Base-by-base conservation (phyloP, 2,113 vertebrate genomes). In the Pyrgilauda ruficollis region DNA sequence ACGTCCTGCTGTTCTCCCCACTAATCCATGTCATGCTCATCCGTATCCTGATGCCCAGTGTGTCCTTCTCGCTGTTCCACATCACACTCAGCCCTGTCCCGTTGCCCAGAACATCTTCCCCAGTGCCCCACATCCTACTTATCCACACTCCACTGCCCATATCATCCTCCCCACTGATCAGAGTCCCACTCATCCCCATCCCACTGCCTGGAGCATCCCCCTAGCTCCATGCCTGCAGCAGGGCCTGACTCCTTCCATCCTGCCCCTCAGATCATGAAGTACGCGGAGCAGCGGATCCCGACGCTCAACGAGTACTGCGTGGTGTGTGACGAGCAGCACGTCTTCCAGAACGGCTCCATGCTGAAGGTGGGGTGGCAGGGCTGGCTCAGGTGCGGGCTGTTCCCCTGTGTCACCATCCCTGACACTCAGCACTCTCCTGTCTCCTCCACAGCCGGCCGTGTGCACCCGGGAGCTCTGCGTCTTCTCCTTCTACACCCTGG, bases 301-400 rank as follows among this genome's bases (percentile, higher is more conserved):
- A 99, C 99, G 1, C 97, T 99, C 90, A 99, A 99, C 2, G 99
- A 99, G 95, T 99, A 99, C 98, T 99, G 99, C 3, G 99, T 99
- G 97, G 99, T 99, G 75, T 99, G 99, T 68, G 99, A 99, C 6
- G 99, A 99, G 85, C 99, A 99, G 98, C 99, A 99, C 41, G 99
- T 99, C 97, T 99, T 99, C 98, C 99, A 99, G 98, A 99, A 99
- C 0, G 99, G 99, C 84, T 99, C 99, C 93, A 99, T 99, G 99
- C 98, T 99, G 69, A 99, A 99, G 99, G 99, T 99, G 97, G 1
- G 26, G 15, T 5, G 9, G 4, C 15, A 7, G 46, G 68, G 73
- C 33, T 6, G 0, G 2, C 15, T 17, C 0, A 1, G 39, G 13
- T 5, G 0, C 0, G 0, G 37, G 20, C 58, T 41, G 55, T 75